Evolutionary conservation across 1,140 invertebrate genomes (phyloP).

Genomic region (Diorhabda sublineata): DNA sequence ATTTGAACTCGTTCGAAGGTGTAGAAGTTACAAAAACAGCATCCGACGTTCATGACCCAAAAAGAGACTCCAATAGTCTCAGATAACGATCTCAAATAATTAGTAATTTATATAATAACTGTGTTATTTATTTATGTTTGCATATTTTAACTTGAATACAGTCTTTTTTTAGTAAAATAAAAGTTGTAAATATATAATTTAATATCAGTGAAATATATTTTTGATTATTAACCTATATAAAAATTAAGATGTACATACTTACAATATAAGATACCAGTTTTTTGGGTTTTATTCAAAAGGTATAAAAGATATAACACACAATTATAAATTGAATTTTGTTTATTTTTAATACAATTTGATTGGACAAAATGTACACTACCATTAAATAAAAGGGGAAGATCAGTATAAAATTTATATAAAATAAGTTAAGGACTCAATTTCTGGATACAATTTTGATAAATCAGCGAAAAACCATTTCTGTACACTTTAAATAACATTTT

Average conservation of each 20-base stretch:
- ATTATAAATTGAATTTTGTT: conserved; percentile 15
- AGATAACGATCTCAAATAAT: background rate
- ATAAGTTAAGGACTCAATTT: conserved; percentile 3
- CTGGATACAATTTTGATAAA: background rate
- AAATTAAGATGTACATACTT: too few species aligned
- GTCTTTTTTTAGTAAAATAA: too few species aligned
- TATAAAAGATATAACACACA: background rate
- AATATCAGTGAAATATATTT: too few species aligned
- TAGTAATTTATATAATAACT: background rate
- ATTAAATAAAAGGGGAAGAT: conserved; percentile 13
- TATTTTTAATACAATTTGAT: conserved; percentile 18
- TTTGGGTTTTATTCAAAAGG: too few species aligned
- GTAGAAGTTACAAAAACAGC: conserved; percentile 46
- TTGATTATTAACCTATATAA: too few species aligned
- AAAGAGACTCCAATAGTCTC: background rate
- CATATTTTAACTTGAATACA: too few species aligned
- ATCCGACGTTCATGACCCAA: conserved; percentile 17
- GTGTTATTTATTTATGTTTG: too few species aligned
- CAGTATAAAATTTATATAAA: conserved; percentile 22
- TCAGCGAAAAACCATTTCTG: background rate
- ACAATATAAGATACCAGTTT: too few species aligned
- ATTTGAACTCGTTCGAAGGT: conserved; percentile 68
- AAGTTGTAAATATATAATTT: too few species aligned
- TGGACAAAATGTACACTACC: conserved; percentile 16
- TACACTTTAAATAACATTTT: conserved; percentile 1